These are phyloP conservation scores for Sylvilagus floridanus DNA, from an alignment of 2,797 vertebrate species.

Conservation along the genomic window DNA sequence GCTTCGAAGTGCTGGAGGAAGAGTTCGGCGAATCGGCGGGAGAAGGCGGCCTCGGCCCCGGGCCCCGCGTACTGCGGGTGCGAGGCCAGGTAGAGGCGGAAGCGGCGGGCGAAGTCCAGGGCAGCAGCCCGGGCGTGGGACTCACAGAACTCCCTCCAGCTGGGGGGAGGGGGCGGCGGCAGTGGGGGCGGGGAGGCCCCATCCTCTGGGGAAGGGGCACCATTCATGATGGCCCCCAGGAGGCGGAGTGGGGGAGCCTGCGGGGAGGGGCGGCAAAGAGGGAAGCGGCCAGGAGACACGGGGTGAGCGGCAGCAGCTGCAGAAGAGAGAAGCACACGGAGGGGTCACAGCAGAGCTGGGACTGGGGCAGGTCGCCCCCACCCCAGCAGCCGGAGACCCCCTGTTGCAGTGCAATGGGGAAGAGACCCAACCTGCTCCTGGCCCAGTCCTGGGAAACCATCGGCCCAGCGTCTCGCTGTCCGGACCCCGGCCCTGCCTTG, in stretches of 20 bases:
- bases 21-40: constrained; percentile 93
- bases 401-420: not conserved
- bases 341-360: constrained; percentile 62
- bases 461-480: not conserved
- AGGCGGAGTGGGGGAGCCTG: constrained; percentile 68
- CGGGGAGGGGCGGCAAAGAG: constrained; percentile 71
- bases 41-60: constrained; percentile 92
- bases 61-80: constrained; percentile 92
- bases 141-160: constrained; percentile 97
- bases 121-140: constrained; percentile 94
- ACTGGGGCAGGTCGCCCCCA: not conserved
- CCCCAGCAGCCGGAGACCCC: constrained; percentile 44
- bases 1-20: constrained; percentile 94
- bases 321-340: constrained; percentile 69
- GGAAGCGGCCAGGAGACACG: constrained; percentile 75
- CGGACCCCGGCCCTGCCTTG: too few relatives aligned
- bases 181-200: constrained; percentile 75
- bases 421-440: not conserved
- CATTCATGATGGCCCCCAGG: constrained; percentile 84
- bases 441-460: too few relatives aligned
- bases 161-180: constrained; percentile 91
- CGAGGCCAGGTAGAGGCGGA: constrained; percentile 92
- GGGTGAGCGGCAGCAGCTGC: constrained; percentile 81
- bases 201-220: constrained; percentile 80
- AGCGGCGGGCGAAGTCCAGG: constrained; percentile 94